Conservation (phyloP, 2,113 vertebrate genomes). For the Lycocorax pyrrhopterus region DNA sequence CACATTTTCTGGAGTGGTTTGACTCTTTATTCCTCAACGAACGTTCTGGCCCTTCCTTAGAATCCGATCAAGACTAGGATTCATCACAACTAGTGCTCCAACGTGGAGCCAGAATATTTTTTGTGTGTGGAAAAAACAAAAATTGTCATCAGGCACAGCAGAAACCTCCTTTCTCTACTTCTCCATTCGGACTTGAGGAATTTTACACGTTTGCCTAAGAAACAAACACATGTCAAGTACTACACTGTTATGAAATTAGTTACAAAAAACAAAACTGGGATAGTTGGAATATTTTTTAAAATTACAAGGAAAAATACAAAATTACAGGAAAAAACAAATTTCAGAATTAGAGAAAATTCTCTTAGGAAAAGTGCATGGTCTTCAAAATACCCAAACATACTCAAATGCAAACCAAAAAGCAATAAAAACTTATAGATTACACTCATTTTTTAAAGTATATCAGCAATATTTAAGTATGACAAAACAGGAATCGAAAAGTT, state of each 20-base stretch:
- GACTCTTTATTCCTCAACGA: constrained; percentile 72
- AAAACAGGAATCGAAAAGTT: neutral
- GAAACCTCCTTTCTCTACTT: constrained; percentile 75
- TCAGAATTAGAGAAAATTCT: constrained; percentile 4
- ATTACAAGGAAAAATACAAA: neutral
- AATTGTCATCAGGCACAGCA: constrained; percentile 72
- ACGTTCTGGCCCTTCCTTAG: constrained; percentile 74
- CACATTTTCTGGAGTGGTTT: constrained; percentile 70
- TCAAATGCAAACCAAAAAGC: neutral
- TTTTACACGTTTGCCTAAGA: constrained; percentile 78
- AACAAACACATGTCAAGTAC: constrained; percentile 76
- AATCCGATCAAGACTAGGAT: constrained; percentile 68
- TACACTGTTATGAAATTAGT: constrained; percentile 53
- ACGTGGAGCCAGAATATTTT: constrained; percentile 62
- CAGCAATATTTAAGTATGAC: neutral
- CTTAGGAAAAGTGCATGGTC: neutral
- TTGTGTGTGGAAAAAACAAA: constrained; percentile 71
- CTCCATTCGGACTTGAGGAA: constrained; percentile 68
- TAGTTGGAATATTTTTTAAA: constrained; percentile 17
- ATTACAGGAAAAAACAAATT: neutral
- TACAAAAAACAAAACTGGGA: constrained; percentile 33
- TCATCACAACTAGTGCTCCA: constrained; percentile 66
- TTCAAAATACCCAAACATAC: neutral
- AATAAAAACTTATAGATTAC: neutral
- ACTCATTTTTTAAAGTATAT: neutral